Percentiles rank a stretch among this genome's conserved stretches.
These are phyloP conservation scores for Alligator mississippiensis DNA, from an alignment of 2,113 vertebrate species.

Conservation along the genomic window DNA sequence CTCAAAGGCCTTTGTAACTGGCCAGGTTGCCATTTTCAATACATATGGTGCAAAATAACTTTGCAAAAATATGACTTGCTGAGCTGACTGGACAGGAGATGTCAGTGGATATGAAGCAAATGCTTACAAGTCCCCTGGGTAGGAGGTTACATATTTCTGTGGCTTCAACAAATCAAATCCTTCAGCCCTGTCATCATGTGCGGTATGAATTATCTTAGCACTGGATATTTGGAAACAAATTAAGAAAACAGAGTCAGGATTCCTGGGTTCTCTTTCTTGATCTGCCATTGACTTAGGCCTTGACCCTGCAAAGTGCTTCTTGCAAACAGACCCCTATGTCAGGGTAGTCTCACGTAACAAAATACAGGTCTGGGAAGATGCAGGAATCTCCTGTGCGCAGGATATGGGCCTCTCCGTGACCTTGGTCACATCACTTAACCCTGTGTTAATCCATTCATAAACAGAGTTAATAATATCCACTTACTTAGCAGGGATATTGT, in stretches of 20 bases:
- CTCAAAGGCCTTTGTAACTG: slow-evolving; percentile 50
- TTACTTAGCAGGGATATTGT: slow-evolving; percentile 44
- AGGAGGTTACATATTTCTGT: slow-evolving; percentile 49
- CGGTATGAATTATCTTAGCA: slow-evolving; percentile 62
- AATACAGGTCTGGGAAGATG: background rate
- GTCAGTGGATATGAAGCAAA: slow-evolving; percentile 64
- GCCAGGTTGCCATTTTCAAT: slow-evolving; percentile 58
- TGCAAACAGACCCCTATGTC: background rate
- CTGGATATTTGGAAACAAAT: slow-evolving; percentile 64
- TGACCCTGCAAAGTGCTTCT: slow-evolving; percentile 20
- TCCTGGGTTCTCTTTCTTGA: background rate
- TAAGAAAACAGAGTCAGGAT: slow-evolving; percentile 62
- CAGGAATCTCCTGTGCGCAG: background rate
- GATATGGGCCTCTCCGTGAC: slow-evolving; percentile 51
- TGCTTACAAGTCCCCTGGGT: slow-evolving; percentile 49
- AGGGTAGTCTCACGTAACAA: background rate
- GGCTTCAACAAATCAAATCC: slow-evolving; percentile 68
- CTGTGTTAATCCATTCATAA: slow-evolving; percentile 67
- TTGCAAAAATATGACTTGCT: slow-evolving; percentile 26
- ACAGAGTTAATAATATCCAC: slow-evolving; percentile 65
- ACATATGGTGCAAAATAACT: slow-evolving; percentile 55
- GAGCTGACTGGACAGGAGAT: slow-evolving; percentile 61
- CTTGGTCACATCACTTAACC: slow-evolving; percentile 72
- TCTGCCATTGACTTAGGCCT: slow-evolving; percentile 56
- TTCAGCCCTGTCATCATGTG: slow-evolving; percentile 67